Conservation (phyloP, 2,113 vertebrate genomes). For the Nesogale talazaci region DNA sequence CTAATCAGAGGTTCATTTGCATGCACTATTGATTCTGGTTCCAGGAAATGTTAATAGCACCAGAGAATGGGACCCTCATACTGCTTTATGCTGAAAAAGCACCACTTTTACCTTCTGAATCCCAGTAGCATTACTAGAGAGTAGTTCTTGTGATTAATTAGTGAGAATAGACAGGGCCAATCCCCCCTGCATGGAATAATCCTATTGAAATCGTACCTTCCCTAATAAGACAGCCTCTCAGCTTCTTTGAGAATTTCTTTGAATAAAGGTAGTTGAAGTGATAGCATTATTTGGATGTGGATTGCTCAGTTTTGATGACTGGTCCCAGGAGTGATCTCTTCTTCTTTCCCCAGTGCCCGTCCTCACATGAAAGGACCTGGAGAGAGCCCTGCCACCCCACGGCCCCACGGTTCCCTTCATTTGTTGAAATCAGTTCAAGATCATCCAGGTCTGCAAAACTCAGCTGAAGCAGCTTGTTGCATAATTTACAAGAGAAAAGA, state of each 20-base stretch:
- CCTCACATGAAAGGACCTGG: slow-evolving; percentile 52
- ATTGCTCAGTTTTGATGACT: not conserved
- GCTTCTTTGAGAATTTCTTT: slow-evolving; percentile 37
- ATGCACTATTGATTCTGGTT: slow-evolving; percentile 70
- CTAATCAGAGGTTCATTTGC: slow-evolving; percentile 65
- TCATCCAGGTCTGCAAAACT: slow-evolving; percentile 83
- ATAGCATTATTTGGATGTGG: not conserved
- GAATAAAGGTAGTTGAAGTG: slow-evolving; percentile 11
- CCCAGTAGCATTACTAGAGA: not conserved
- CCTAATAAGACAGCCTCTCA: not conserved
- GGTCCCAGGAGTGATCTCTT: not conserved
- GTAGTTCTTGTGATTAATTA: slow-evolving; percentile 19
- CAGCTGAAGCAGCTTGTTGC: slow-evolving; percentile 81
- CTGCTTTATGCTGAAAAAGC: slow-evolving; percentile 41
- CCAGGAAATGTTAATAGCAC: slow-evolving; percentile 64
- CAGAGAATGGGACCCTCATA: slow-evolving; percentile 54
- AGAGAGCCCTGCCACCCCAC: slow-evolving; percentile 73
- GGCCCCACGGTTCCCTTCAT: slow-evolving; percentile 66
- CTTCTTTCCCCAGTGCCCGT: slow-evolving; percentile 39
- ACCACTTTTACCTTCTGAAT: slow-evolving; percentile 30
- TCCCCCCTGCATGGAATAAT: not conserved
- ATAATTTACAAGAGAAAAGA: slow-evolving; percentile 83
- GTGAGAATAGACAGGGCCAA: not conserved
- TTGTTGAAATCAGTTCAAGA: slow-evolving; percentile 83
- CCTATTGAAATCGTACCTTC: slow-evolving; percentile 53